Evolutionary conservation across 35 echinoderm and acorn worm species (phyloP).

Genomic region (Amphiura filiformis): DNA sequence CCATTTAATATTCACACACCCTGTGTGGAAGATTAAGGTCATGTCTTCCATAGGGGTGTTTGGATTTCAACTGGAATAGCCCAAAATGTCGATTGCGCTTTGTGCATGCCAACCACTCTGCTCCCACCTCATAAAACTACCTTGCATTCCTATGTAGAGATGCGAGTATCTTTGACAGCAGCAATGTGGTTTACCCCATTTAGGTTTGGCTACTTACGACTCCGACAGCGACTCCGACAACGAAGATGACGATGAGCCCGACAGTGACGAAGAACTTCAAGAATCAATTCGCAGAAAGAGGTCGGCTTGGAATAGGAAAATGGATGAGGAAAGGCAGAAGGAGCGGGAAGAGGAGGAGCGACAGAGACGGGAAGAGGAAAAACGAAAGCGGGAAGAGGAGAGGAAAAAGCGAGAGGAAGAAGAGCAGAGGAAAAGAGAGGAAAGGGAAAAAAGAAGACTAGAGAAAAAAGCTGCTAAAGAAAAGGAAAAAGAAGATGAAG

Average conservation of each 20-base stretch:
- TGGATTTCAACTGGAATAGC: no score
- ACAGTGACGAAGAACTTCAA: constrained; percentile 44
- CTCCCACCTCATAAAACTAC: no score
- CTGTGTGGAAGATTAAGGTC: no score
- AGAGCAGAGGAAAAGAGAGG: constrained; percentile 3
- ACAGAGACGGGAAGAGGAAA: neutral
- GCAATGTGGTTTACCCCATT: neutral
- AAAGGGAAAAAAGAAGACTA: neutral
- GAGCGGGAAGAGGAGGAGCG: neutral
- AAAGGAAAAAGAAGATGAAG: neutral
- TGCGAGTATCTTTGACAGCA: no score
- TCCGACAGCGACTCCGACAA: constrained; percentile 36
- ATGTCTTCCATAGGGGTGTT: no score
- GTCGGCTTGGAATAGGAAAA: neutral
- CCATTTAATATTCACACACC: no score
- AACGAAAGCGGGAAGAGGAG: neutral
- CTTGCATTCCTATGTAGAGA: no score
- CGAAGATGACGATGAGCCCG: constrained; percentile 27
- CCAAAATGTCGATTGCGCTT: no score
- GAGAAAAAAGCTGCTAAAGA: constrained; percentile 2
- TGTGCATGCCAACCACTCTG: no score
- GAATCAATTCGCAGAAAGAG: constrained; percentile 16
- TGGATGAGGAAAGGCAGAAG: neutral
- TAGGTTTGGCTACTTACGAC: constrained; percentile 43
- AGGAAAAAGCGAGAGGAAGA: neutral